phyloP scores from a whole-genome alignment of 2,888 invertebrate species.

The Aleiodes leptofemur region DNA sequence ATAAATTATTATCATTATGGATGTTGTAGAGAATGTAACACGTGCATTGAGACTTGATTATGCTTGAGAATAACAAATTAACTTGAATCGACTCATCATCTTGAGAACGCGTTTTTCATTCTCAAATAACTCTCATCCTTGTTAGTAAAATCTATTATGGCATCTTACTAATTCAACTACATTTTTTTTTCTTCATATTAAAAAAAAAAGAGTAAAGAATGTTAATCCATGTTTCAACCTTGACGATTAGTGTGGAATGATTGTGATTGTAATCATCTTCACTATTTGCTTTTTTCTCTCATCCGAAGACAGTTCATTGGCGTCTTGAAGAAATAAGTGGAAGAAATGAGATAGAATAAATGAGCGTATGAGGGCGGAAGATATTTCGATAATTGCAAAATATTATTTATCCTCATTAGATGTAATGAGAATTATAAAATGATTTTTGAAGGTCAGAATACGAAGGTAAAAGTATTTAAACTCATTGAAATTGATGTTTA shows the following conservation, averaged over 20 bases:
- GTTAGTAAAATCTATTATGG: conserved; percentile 8
- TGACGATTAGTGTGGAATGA: conserved; percentile 53
- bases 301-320: conserved; percentile 14
- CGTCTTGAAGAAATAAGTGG: not conserved
- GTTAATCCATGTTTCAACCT: conserved; percentile 55
- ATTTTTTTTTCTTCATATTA: not conserved
- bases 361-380: not conserved
- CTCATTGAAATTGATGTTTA: not conserved
- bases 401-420: not conserved
- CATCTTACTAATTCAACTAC: conserved; percentile 14
- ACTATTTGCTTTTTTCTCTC: conserved; percentile 14
- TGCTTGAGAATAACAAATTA: conserved; percentile 42
- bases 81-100: conserved; percentile 31
- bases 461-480: not conserved
- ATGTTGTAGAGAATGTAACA: not conserved
- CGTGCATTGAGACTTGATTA: conserved; percentile 10
- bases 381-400: conserved; percentile 7
- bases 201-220: conserved; percentile 45
- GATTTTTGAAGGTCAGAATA: conserved; percentile 16
- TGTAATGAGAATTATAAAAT: conserved; percentile 27
- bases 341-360: conserved; percentile 10
- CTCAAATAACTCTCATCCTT: not conserved
- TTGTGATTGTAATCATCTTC: conserved; percentile 50
- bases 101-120: conserved; percentile 24
- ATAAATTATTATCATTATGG: not conserved